Conservation (phyloP, 2,113 vertebrate species). For the Sylvilagus bachmani region DNA sequence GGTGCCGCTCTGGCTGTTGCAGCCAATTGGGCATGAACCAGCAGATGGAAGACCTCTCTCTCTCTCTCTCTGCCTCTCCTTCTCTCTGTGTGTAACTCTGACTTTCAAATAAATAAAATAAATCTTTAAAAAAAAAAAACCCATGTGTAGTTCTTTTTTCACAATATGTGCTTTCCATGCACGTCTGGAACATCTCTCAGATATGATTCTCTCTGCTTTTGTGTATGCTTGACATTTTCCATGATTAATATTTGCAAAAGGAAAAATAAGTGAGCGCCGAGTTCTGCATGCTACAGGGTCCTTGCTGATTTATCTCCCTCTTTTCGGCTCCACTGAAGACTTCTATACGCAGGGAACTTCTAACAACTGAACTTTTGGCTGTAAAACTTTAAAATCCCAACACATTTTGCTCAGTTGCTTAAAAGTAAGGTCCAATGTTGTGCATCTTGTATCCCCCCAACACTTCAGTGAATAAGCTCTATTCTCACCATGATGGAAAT, state of each 20-base stretch:
- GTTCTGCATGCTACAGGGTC: background rate
- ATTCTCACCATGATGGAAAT: constrained; percentile 20
- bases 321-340: background rate
- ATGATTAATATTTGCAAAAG: background rate
- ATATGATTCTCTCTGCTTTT: constrained; percentile 25
- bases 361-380: background rate
- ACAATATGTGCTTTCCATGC: no score
- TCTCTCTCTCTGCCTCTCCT: no score
- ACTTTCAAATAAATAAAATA: no score
- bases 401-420: background rate
- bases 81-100: no score
- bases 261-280: background rate
- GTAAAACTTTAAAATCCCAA: background rate
- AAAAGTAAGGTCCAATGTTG: background rate
- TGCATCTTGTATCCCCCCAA: background rate
- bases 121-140: no score
- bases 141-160: no score
- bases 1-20: no score
- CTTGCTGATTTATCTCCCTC: background rate
- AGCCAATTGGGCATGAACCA: no score
- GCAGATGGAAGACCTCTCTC: no score
- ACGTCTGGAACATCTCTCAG: no score
- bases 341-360: background rate
- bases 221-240: background rate
- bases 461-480: constrained; percentile 14